These are phyloP conservation scores for Xiphorhynchus elegans DNA, from an alignment of 2,113 vertebrate species.

Conservation along the genomic window DNA sequence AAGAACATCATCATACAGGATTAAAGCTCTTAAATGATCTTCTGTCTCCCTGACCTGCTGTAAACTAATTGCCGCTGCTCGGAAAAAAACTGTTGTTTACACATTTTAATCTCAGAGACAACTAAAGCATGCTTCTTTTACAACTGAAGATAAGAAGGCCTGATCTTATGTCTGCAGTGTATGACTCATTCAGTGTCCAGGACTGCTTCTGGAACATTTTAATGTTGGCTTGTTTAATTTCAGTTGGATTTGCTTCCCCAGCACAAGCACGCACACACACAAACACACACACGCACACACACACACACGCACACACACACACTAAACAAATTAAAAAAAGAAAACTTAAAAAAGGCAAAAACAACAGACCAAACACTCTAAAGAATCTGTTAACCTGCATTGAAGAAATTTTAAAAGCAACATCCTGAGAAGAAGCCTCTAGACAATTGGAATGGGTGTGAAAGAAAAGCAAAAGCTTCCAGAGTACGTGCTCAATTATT, in stretches of 20 bases:
- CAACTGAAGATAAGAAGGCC: neutral
- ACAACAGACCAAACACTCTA: neutral
- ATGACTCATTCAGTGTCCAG: slow-evolving; percentile 61
- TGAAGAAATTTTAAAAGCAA: neutral
- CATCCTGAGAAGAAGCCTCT: neutral
- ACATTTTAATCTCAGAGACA: slow-evolving; percentile 32
- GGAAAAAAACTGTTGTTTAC: neutral
- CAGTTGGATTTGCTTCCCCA: neutral
- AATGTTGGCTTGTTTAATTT: slow-evolving; percentile 30
- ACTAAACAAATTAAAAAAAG: too few relatives aligned
- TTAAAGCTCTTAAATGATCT: neutral
- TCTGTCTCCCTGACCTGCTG: neutral
- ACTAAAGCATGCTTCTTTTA: neutral
- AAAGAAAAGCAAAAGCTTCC: neutral
- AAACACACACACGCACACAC: neutral
- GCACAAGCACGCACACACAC: neutral
- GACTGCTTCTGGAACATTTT: neutral
- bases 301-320: too few relatives aligned
- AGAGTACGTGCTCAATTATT: neutral
- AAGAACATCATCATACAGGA: neutral
- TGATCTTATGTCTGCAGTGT: neutral
- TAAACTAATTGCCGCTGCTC: neutral
- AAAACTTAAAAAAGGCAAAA: neutral
- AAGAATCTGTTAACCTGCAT: neutral
- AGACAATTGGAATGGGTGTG: neutral